phyloP scores from a whole-genome alignment of 2,888 invertebrate species.

The Lepidochrysops patricia region DNA sequence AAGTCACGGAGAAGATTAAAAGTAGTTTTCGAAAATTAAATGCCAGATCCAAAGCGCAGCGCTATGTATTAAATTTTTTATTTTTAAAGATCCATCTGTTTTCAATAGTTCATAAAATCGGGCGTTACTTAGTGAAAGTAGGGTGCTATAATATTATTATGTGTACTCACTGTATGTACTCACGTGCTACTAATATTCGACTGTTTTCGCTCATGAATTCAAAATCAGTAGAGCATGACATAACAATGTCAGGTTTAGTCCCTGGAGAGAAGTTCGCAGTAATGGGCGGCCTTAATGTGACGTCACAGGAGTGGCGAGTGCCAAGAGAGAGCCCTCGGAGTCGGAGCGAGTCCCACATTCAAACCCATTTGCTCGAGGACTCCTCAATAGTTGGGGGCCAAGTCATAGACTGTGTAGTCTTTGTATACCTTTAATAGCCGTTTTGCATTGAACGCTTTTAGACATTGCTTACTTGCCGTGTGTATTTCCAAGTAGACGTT shows the following conservation, averaged over 20 bases:
- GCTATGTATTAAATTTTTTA: no score
- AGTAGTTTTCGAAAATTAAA: no score
- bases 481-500: no score
- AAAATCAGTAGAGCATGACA: not conserved
- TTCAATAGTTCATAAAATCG: no score
- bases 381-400: constrained; percentile 18
- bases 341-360: constrained; percentile 20
- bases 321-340: constrained; percentile 5
- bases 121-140: no score
- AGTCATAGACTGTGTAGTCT: constrained; percentile 13
- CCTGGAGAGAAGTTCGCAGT: not conserved
- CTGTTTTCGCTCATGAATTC: not conserved
- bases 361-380: constrained; percentile 27
- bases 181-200: no score
- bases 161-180: no score
- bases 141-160: no score
- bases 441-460: not conserved
- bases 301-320: not conserved
- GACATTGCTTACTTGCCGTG: not conserved
- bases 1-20: no score
- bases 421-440: not conserved
- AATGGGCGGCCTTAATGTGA: not conserved
- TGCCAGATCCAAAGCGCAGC: no score
- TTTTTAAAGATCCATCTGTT: no score
- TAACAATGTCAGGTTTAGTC: not conserved